These are phyloP conservation scores for Catonia carolina DNA, from an alignment of 2,888 invertebrate species.

Conservation along the genomic window DNA sequence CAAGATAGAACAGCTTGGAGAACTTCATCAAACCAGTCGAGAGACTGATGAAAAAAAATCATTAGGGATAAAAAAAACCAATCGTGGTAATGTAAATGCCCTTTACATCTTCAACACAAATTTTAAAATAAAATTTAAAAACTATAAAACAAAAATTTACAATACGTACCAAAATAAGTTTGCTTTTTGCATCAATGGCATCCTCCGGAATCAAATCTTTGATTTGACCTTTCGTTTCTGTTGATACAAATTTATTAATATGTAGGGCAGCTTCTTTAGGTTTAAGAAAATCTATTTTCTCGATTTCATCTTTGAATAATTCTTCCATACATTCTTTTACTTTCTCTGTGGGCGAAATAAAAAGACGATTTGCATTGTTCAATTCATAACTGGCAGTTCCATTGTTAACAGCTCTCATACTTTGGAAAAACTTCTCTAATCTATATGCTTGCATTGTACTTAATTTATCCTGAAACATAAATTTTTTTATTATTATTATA, in stretches of 20 bases:
- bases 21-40: too few relatives aligned
- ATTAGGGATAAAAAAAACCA: too few relatives aligned
- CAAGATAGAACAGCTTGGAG: too few relatives aligned
- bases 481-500: conserved; percentile 3
- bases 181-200: conserved; percentile 55
- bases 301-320: conserved; percentile 48
- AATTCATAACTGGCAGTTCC: conserved; percentile 62
- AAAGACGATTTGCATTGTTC: conserved; percentile 69
- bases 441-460: conserved; percentile 67
- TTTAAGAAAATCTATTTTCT: conserved; percentile 51
- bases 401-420: conserved; percentile 44
- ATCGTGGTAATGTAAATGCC: too few relatives aligned
- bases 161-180: conserved; percentile 54
- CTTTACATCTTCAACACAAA: too few relatives aligned
- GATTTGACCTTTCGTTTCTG: conserved; percentile 68
- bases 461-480: conserved; percentile 52
- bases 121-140: too few relatives aligned
- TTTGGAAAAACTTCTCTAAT: conserved; percentile 57
- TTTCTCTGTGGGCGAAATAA: conserved; percentile 53
- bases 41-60: too few relatives aligned
- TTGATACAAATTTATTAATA: conserved; percentile 75
- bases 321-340: conserved; percentile 61
- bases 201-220: conserved; percentile 60
- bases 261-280: conserved; percentile 53
- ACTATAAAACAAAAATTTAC: too few relatives aligned